phyloP scores from a whole-genome alignment of 2,113 vertebrate species.

The Gulo gulo region DNA sequence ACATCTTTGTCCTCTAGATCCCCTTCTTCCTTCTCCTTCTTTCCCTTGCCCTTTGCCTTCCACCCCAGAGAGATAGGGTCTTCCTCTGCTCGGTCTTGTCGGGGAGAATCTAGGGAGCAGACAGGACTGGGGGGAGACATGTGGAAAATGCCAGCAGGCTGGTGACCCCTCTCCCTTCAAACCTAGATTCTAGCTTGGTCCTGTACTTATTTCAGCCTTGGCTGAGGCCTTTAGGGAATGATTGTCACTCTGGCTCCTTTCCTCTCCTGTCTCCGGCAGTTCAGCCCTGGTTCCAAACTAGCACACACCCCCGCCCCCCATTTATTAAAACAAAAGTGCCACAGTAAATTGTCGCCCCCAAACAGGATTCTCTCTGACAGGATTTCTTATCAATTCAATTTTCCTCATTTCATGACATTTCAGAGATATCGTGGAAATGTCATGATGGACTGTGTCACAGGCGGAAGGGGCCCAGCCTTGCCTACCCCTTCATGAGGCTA shows the following conservation, averaged over 20 bases:
- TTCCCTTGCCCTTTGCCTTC: background rate
- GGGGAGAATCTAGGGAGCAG: background rate
- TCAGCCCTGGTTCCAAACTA: background rate
- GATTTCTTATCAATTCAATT: background rate
- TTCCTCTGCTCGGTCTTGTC: background rate
- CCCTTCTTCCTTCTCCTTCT: background rate
- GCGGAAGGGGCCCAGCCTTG: background rate
- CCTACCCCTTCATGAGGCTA: background rate
- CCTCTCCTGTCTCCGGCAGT: background rate
- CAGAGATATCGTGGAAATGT: background rate
- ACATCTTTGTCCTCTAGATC: background rate
- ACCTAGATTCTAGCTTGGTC: background rate
- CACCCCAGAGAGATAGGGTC: background rate
- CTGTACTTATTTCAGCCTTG: background rate
- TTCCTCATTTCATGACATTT: background rate
- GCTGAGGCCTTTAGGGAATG: background rate
- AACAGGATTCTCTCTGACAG: background rate
- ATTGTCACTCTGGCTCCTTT: background rate
- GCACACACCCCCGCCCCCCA: background rate
- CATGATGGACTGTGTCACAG: background rate
- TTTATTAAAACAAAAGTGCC: background rate
- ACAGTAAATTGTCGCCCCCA: background rate
- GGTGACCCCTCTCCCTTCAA: background rate
- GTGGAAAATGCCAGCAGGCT: background rate
- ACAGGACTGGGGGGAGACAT: background rate